phyloP scores from a whole-genome alignment of 2,888 invertebrate species.

The Philonicus albiceps region DNA sequence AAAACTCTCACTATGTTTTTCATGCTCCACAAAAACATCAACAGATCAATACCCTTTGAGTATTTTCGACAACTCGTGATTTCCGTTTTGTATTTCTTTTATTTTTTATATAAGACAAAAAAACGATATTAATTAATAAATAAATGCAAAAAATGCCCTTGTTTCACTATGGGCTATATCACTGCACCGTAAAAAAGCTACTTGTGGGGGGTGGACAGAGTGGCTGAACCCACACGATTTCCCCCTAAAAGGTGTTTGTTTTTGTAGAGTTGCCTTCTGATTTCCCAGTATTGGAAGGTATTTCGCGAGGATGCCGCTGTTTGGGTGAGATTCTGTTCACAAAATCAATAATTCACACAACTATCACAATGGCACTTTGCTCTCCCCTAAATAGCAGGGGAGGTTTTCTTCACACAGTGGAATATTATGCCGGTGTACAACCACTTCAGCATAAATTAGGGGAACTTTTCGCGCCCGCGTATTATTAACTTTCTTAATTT shows the following conservation, averaged over 20 bases:
- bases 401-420: neutral
- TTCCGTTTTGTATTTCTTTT: neutral
- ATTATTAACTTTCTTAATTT: slow-evolving; percentile 8
- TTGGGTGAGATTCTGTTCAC: slow-evolving; percentile 25
- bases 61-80: neutral
- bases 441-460: slow-evolving; percentile 10
- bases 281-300: slow-evolving; percentile 34
- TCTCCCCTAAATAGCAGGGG: slow-evolving; percentile 15
- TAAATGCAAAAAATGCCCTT: neutral
- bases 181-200: neutral
- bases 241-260: slow-evolving; percentile 13
- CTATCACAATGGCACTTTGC: slow-evolving; percentile 25
- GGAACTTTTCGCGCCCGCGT: slow-evolving; percentile 23
- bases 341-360: slow-evolving; percentile 40
- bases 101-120: neutral
- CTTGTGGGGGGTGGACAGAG: slow-evolving; percentile 3
- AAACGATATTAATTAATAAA: slow-evolving; percentile 16
- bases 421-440: neutral
- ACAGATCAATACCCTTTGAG: neutral
- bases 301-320: neutral
- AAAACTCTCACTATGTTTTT: neutral
- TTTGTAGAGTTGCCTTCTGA: slow-evolving; percentile 1
- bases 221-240: neutral
- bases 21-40: neutral
- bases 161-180: neutral